Evolutionary conservation across 2,888 invertebrate species (phyloP).

Genomic region (Sminthurinus aureus): DNA sequence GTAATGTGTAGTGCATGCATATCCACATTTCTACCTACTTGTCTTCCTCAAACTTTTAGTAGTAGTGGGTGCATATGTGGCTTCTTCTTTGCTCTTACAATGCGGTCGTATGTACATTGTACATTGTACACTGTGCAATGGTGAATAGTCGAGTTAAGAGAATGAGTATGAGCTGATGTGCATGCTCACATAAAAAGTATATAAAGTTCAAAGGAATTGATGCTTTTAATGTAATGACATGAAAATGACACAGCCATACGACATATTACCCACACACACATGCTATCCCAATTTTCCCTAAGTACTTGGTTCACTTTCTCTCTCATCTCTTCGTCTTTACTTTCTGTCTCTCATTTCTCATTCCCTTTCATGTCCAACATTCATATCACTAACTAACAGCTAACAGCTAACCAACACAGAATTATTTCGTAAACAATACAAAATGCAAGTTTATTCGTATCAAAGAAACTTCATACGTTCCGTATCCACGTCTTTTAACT

Average conservation of each 20-base stretch:
- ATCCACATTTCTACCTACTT: too few species aligned
- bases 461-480: background rate
- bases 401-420: background rate
- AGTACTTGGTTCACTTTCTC: background rate
- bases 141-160: too few species aligned
- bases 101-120: background rate
- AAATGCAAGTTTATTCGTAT: too few species aligned
- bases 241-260: constrained; percentile 24
- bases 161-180: background rate
- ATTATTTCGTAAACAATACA: background rate
- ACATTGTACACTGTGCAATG: too few species aligned
- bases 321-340: background rate
- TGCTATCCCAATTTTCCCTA: constrained; percentile 10
- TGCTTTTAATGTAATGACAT: constrained; percentile 41
- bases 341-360: background rate
- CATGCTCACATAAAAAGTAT: background rate
- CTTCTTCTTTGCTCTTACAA: background rate
- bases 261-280: background rate
- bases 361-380: background rate
- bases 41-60: too few species aligned
- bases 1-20: background rate
- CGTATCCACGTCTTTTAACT: background rate
- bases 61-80: too few species aligned
- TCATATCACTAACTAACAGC: background rate
- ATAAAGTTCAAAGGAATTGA: constrained; percentile 33